Evolutionary conservation across 2,113 vertebrate species (phyloP), one percentile per base, ranked within the genome.

Genomic region (Prunella himalayana): DNA sequence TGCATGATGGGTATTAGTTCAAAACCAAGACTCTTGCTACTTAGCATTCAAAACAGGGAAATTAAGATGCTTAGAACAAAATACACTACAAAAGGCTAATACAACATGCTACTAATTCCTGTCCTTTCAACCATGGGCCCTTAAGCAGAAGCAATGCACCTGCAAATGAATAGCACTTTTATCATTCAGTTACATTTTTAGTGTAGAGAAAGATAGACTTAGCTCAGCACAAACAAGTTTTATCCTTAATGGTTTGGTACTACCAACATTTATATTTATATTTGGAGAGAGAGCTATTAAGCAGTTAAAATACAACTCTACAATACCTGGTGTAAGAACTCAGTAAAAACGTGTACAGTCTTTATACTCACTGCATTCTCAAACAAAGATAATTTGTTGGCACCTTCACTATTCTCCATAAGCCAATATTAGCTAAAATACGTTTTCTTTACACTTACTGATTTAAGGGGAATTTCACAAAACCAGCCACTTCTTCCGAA

Each of bases 11-110:
- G 98, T 99, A 99, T 99, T 99, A 99, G 98, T 99, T 99, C 98
- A 98, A 98, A 99, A 98, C 98, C 98, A 98, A 99, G 99, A 98
- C 98, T 98, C 99, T 99, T 97, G 98, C 99, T 98, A 99, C 98
- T 99, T 98, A 95, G 98, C 99, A 99, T 99, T 99, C 98, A 99
- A 98, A 99, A 99, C 98, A 98, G 99, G 99, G 99, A 99, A 99
- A 99, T 99, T 99, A 99, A 99, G 99, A 99, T 98, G 99, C 98
- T 98, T 98, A 98, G 98, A 98, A 99, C 98, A 99, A 99, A 99
- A 99, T 98, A 99, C 98, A 98, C 99, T 98, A 99, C 99, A 99
- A 99, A 99, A 99, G 99, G 99, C 99, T 99, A 99, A 99, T 99
- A 99, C 98, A 99, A 99, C 99, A 99, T 98, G 97, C 98, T 98